phyloP scores from a whole-genome alignment of 2,888 invertebrate genomes.

The Bombylius discolor region DNA sequence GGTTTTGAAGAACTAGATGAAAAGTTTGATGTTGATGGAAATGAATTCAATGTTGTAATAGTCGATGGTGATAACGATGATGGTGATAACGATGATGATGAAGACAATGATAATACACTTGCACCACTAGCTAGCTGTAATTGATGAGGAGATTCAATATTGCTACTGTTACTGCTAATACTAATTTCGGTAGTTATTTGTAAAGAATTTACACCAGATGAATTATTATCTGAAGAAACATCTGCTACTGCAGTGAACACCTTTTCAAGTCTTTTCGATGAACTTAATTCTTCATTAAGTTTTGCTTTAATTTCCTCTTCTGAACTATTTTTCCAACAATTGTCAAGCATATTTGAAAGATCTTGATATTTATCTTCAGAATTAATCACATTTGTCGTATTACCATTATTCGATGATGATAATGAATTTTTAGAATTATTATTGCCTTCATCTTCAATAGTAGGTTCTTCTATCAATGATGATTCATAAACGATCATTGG shows the following conservation, averaged over 20 bases:
- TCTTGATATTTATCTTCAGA: neutral
- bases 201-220: neutral
- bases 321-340: neutral
- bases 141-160: neutral
- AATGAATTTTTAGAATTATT: neutral
- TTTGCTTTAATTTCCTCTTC: too few relatives aligned
- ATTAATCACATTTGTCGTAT: too few relatives aligned
- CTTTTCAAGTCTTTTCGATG: too few relatives aligned
- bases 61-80: slow-evolving; percentile 5
- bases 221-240: neutral
- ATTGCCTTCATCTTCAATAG: neutral
- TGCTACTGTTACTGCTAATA: neutral
- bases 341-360: slow-evolving; percentile 3
- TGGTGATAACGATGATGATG: neutral
- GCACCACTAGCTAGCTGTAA: neutral
- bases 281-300: too few relatives aligned
- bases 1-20: slow-evolving; percentile 14
- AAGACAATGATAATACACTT: too few relatives aligned
- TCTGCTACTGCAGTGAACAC: neutral
- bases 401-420: too few relatives aligned
- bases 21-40: slow-evolving; percentile 5
- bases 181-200: neutral
- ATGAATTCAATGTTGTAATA: neutral
- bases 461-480: slow-evolving; percentile 3
- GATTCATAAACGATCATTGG: slow-evolving; percentile 12